A percentile compares a stretch with the other conserved stretches of the same genome.
These are phyloP conservation scores for Anneissia japonica DNA, from an alignment of 35 echinoderm and acorn worm genomes.

Conservation along the genomic window DNA sequence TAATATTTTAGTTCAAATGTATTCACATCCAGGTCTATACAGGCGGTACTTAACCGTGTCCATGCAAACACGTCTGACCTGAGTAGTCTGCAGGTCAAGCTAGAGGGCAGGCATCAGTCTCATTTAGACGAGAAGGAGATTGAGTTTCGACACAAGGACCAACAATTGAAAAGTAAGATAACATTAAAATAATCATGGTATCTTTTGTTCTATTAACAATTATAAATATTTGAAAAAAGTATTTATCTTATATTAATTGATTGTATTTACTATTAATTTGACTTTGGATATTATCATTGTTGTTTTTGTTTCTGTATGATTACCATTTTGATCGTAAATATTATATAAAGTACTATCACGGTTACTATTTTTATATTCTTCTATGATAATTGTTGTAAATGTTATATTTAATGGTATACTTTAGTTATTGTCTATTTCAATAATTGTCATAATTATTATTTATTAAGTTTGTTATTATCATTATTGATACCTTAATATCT, in stretches of 20 bases:
- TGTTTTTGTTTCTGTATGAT: background rate
- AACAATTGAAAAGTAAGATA: constrained; percentile 75
- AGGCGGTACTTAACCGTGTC: constrained; percentile 73
- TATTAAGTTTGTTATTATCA: too few relatives aligned
- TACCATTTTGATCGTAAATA: background rate
- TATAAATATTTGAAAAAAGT: too few relatives aligned
- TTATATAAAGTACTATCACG: too few relatives aligned
- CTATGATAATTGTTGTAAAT: too few relatives aligned
- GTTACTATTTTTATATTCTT: too few relatives aligned
- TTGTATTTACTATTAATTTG: too few relatives aligned
- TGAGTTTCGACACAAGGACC: constrained; percentile 70
- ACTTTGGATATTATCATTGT: background rate
- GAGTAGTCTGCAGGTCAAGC: constrained; percentile 47
- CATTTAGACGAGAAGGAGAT: constrained; percentile 58
- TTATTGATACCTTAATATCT: too few relatives aligned
- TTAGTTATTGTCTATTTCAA: too few relatives aligned
- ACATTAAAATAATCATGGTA: background rate
- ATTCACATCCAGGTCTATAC: constrained; percentile 41
- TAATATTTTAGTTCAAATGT: background rate
- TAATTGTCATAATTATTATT: too few relatives aligned
- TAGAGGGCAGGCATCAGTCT: constrained; percentile 62
- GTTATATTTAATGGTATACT: too few relatives aligned
- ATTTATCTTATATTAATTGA: too few relatives aligned
- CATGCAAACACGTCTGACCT: constrained; percentile 44
- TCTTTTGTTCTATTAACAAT: background rate